A percentile compares a stretch with the other conserved stretches of the same genome.
phyloP scores from a whole-genome alignment of 2,797 vertebrate species.

The Meriones psammophilus region DNA sequence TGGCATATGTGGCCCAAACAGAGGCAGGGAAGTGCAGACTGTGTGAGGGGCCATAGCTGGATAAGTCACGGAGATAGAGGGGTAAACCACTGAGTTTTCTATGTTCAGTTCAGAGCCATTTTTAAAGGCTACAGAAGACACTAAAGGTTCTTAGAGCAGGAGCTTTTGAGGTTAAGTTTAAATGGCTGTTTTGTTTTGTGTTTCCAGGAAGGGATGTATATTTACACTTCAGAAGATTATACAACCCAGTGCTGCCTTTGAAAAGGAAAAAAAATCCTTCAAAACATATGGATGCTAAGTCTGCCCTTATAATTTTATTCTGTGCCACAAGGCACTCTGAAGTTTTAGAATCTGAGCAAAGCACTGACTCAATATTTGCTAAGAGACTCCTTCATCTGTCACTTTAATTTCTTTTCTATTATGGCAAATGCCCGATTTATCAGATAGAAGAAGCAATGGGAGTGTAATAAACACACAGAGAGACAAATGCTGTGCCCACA shows the following conservation, averaged over 20 bases:
- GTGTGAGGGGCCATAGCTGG: no score
- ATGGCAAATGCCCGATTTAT: neutral
- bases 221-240: slow-evolving; percentile 58
- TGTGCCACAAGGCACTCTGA: slow-evolving; percentile 45
- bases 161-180: slow-evolving; percentile 49
- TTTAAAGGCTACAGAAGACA: neutral
- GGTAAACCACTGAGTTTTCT: neutral
- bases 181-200: neutral
- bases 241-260: slow-evolving; percentile 41
- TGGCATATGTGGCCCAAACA: neutral
- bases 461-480: neutral
- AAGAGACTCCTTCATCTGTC: slow-evolving; percentile 37
- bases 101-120: neutral
- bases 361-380: slow-evolving; percentile 47
- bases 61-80: neutral
- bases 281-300: slow-evolving; percentile 64
- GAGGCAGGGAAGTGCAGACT: neutral
- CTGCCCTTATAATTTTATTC: slow-evolving; percentile 68
- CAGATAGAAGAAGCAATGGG: slow-evolving; percentile 4
- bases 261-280: slow-evolving; percentile 59
- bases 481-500: neutral
- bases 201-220: neutral
- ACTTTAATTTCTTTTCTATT: slow-evolving; percentile 46
- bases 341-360: slow-evolving; percentile 50
- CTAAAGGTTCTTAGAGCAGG: neutral